phyloP scores from a whole-genome alignment of 2,888 invertebrate genomes.

The Tuberolachnus salignus region DNA sequence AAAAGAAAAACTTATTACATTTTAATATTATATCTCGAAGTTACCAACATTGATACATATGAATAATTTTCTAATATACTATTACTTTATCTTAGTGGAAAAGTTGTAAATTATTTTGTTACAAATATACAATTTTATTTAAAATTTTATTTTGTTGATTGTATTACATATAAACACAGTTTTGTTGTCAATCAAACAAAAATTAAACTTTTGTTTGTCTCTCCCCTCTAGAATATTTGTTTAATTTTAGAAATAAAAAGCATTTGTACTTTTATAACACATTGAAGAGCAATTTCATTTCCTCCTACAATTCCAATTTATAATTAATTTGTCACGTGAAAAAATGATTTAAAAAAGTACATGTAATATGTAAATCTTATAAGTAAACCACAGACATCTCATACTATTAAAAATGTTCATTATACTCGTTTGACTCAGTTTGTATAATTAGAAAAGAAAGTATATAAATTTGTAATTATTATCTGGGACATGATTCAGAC shows the following conservation, averaged over 20 bases:
- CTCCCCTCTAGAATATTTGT: no score
- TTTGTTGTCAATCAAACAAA: neutral
- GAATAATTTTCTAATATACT: conserved; percentile 20
- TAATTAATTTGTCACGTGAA: no score
- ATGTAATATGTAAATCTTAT: no score
- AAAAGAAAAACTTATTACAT: conserved; percentile 1
- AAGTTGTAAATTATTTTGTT: conserved; percentile 40
- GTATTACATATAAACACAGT: neutral
- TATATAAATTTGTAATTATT: no score
- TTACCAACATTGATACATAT: conserved; percentile 36
- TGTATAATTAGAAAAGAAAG: no score
- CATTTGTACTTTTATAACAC: neutral
- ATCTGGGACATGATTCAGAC: no score
- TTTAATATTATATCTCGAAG: conserved; percentile 26
- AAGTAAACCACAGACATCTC: no score
- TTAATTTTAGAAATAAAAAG: neutral
- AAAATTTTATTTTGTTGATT: conserved; percentile 9
- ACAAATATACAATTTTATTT: conserved; percentile 37
- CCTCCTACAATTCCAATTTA: no score
- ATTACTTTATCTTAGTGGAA: neutral
- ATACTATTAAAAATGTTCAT: no score
- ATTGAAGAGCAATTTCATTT: neutral
- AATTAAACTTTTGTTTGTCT: neutral
- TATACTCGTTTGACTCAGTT: no score
- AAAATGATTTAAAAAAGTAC: no score